Percentiles rank a stretch among this genome's conserved stretches.
phyloP scores from a whole-genome alignment of 2,888 invertebrate species.

The Neuroscelio doddi region DNA sequence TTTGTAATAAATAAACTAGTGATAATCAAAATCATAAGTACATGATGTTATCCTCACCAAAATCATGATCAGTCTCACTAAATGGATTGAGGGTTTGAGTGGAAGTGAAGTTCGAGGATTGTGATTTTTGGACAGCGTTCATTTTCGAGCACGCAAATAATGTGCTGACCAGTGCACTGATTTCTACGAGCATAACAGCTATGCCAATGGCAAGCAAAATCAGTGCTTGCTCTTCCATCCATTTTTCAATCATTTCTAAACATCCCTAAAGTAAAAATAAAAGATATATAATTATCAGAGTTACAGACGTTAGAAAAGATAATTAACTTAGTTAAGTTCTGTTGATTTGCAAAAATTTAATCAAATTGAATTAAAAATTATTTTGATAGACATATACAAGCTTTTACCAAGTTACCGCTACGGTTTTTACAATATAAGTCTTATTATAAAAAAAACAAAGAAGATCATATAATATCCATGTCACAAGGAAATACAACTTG shows the following conservation, averaged over 20 bases:
- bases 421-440: too few relatives aligned
- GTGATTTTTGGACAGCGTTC: slow-evolving; percentile 73
- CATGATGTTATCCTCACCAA: slow-evolving; percentile 51
- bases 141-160: slow-evolving; percentile 81
- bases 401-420: too few relatives aligned
- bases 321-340: too few relatives aligned
- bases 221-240: slow-evolving; percentile 85
- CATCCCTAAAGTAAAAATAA: slow-evolving; percentile 76
- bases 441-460: too few relatives aligned
- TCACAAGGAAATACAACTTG: too few relatives aligned
- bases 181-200: slow-evolving; percentile 81
- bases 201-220: slow-evolving; percentile 80
- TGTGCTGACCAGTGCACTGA: slow-evolving; percentile 81
- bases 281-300: too few relatives aligned
- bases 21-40: neutral
- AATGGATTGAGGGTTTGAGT: slow-evolving; percentile 67
- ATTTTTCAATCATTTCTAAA: slow-evolving; percentile 79
- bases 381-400: slow-evolving; percentile 1
- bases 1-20: neutral
- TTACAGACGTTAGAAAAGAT: too few relatives aligned
- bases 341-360: too few relatives aligned
- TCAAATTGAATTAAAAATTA: slow-evolving; percentile 2
- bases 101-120: slow-evolving; percentile 64
- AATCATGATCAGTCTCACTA: slow-evolving; percentile 64
- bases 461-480: too few relatives aligned